These are phyloP conservation scores for Euzetes globulus DNA, from an alignment of 2,888 invertebrate species.

Conservation along the genomic window DNA sequence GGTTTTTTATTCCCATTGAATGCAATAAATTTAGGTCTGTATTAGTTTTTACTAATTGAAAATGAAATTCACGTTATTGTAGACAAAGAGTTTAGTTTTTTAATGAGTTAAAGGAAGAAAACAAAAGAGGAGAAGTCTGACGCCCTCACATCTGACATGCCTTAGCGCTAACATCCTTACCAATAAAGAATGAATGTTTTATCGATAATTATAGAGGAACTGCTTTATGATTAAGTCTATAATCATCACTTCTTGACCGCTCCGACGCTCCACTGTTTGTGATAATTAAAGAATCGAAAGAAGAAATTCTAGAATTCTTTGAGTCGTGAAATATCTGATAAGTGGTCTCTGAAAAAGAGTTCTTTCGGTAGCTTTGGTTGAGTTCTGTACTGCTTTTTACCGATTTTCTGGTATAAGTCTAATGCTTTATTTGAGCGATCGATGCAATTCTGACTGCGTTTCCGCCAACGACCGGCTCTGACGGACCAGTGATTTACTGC, in stretches of 20 bases:
- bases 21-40: no score
- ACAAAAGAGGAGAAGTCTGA: neutral
- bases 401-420: neutral
- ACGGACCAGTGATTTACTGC: conserved; percentile 23
- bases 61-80: no score
- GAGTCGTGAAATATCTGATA: conserved; percentile 5
- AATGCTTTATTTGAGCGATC: neutral
- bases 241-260: conserved; percentile 25
- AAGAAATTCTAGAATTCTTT: neutral
- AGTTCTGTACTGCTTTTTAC: neutral
- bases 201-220: neutral
- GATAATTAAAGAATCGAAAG: conserved; percentile 1
- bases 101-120: neutral
- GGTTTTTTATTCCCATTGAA: no score
- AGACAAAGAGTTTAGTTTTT: no score
- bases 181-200: conserved; percentile 13
- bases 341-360: neutral
- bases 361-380: neutral
- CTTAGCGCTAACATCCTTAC: neutral
- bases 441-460: neutral
- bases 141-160: neutral
- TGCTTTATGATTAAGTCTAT: conserved; percentile 13
- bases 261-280: neutral
- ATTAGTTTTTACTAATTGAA: no score
- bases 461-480: conserved; percentile 19